Base-by-base conservation (phyloP, 2,797 vertebrate species). In the Galago senegalensis region DNA sequence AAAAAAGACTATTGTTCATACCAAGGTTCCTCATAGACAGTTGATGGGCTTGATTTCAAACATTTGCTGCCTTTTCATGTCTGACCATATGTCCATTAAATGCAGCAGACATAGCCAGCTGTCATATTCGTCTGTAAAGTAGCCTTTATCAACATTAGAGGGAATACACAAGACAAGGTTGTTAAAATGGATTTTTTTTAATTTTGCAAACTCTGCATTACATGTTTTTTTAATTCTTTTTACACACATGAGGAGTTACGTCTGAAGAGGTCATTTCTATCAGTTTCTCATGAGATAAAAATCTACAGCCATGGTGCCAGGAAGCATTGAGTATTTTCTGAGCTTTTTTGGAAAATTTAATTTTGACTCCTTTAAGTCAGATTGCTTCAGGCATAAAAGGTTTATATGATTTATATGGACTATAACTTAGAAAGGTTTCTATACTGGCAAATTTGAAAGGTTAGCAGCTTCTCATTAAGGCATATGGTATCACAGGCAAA, bases 61-160 rank as follows among this genome's bases (percentile, higher is more conserved):
- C 96, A 93, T 70, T 75, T 94, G 96, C 84, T 97, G 53, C 58
- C 73, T 87, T 83, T 93, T 60, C 43, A 4, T 82, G 29, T 95
- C 87, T 83, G 43, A 29, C 60, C 75, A 53, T 76, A 4, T 86
- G 70, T 91, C 95, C 46, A 7, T 58, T 75, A n/a, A 81, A 87
- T 93, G 13, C 65, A 37, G 34, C 95, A 94, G 91, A 85, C 73
- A 5, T 10, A 63, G n/a, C 77, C 96, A 96, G 91, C 96, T 97
- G 96, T 94, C 89, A n/a, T 70, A 0, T 63, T 46, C 65, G 37
- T 75, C 70, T 76, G 43, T 63, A 61, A 88, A 89, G 40, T 25
- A 46, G 56, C 53, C 40, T 96, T 94, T 46, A 12, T 88, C 86
- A 94, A 80, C 73, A 61, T 75, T 49, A 75, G 77, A 93, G 88